Conservation (phyloP, 1,140 invertebrate genomes). For the Eumaeus atala region DNA sequence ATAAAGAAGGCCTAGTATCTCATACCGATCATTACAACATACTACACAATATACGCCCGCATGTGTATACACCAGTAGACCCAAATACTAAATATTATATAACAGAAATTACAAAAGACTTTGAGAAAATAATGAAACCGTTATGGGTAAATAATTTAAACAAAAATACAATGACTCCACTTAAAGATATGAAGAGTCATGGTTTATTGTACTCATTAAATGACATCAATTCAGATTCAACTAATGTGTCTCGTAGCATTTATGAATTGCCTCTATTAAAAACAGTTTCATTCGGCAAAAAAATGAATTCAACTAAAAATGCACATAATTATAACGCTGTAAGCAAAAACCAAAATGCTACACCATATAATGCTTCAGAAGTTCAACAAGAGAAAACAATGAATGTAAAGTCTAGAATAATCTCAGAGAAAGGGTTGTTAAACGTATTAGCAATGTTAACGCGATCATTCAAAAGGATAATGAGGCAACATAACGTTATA, state of each 20-base stretch:
- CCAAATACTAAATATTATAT: neutral
- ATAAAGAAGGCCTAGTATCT: neutral
- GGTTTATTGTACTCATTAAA: too few species aligned
- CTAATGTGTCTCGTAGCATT: too few species aligned
- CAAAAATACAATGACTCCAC: neutral
- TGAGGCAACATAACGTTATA: constrained; percentile 57
- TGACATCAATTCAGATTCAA: too few species aligned
- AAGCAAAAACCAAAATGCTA: too few species aligned
- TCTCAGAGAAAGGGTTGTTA: constrained; percentile 50
- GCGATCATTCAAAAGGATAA: constrained; percentile 59
- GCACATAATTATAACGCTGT: too few species aligned
- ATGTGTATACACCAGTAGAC: neutral
- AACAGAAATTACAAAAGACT: neutral
- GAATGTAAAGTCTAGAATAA: constrained; percentile 39
- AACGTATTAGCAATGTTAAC: constrained; percentile 58
- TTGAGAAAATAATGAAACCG: constrained; percentile 1
- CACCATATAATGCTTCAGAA: neutral
- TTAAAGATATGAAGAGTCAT: too few species aligned
- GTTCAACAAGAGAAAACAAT: constrained; percentile 26
- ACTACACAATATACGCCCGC: neutral
- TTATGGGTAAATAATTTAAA: neutral
- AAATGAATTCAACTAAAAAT: too few species aligned
- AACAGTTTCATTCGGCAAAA: too few species aligned
- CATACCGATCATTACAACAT: constrained; percentile 3
- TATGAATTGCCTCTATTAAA: too few species aligned